phyloP scores from a whole-genome alignment of 1,140 invertebrate species.

The Wiebesia pumilae region DNA sequence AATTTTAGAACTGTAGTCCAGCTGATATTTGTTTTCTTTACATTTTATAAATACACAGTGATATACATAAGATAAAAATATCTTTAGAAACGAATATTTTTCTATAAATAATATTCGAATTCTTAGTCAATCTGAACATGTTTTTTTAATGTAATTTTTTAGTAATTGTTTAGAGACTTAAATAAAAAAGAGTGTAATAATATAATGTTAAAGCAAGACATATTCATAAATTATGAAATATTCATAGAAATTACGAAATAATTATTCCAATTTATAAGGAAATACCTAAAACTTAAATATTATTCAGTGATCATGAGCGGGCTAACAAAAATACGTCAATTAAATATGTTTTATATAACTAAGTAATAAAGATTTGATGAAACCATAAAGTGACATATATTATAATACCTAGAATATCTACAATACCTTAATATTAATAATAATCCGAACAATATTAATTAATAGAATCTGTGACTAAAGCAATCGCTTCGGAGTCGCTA shows the following conservation, averaged over 20 bases:
- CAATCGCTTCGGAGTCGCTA: not conserved
- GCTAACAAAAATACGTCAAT: not conserved
- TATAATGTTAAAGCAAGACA: not conserved
- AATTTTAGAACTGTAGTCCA: no score
- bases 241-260: no score
- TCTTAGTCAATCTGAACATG: not conserved
- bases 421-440: not conserved
- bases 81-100: not conserved
- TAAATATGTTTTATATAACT: not conserved
- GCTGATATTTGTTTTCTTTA: no score
- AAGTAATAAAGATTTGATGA: not conserved
- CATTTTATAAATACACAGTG: not conserved
- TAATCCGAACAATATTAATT: not conserved
- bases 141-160: not conserved
- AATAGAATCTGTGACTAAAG: not conserved
- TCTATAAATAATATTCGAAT: slow-evolving; percentile 8
- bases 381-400: not conserved
- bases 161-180: no score
- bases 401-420: not conserved
- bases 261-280: no score
- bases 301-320: not conserved
- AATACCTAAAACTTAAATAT: not conserved
- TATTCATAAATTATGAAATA: no score
- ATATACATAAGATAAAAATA: not conserved
- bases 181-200: no score